Percentiles rank a stretch among this genome's conserved stretches.
Evolutionary conservation across 2,113 vertebrate species (phyloP).

Genomic region (Eublepharis macularius): DNA sequence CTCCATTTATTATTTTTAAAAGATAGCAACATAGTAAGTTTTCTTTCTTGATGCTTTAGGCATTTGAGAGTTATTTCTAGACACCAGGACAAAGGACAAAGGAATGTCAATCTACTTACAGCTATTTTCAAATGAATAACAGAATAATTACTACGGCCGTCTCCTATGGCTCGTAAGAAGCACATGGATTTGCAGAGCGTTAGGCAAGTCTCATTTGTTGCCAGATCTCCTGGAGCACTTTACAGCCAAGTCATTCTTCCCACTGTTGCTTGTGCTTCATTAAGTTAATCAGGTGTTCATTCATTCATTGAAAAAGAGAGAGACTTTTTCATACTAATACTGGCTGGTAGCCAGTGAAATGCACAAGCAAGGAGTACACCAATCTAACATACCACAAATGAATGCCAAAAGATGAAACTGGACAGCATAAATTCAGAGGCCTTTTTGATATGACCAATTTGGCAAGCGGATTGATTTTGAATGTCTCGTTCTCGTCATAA

Average conservation of each 20-base stretch:
- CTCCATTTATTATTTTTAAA: constrained; percentile 16
- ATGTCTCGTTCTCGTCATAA: accelerated
- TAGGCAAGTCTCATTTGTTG: constrained; percentile 83
- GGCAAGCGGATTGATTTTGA: neutral
- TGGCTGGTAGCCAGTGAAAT: constrained; percentile 75
- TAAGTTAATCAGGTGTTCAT: constrained; percentile 93
- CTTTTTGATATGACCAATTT: neutral
- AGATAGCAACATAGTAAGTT: constrained; percentile 41
- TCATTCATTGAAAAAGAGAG: constrained; percentile 76
- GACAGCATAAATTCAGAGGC: neutral
- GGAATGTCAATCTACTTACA: constrained; percentile 64
- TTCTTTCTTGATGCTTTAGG: constrained; percentile 4
- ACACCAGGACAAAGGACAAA: constrained; percentile 60
- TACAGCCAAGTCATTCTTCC: constrained; percentile 77
- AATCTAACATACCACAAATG: neutral
- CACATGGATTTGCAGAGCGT: constrained; percentile 73
- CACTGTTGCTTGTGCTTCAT: constrained; percentile 76
- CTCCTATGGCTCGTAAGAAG: constrained; percentile 71
- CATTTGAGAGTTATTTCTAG: constrained; percentile 34
- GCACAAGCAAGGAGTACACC: constrained; percentile 57
- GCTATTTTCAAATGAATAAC: constrained; percentile 64
- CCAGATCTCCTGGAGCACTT: constrained; percentile 81
- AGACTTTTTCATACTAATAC: constrained; percentile 44
- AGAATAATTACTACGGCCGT: constrained; percentile 58
- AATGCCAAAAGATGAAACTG: neutral